Conservation (phyloP, 1,140 invertebrate genomes). For the Drosophila kepulauana region DNA sequence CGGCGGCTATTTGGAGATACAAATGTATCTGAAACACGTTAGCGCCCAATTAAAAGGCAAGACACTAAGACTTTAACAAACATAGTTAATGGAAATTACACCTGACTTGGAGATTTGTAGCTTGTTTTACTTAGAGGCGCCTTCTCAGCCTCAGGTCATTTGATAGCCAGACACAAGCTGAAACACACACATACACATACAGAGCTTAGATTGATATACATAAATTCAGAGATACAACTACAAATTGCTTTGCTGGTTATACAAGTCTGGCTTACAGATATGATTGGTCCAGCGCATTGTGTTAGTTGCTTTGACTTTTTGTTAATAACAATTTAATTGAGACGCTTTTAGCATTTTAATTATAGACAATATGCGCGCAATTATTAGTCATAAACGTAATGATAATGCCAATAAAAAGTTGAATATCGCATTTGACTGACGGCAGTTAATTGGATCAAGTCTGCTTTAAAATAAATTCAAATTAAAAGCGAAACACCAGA, state of each 20-base stretch:
- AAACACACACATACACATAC: neutral
- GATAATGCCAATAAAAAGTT: slow-evolving; percentile 76
- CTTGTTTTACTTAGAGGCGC: slow-evolving; percentile 60
- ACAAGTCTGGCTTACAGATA: slow-evolving; percentile 30
- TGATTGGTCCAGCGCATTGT: slow-evolving; percentile 54
- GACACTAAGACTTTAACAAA: slow-evolving; percentile 68
- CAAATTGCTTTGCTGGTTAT: slow-evolving; percentile 29
- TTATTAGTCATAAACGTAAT: slow-evolving; percentile 81
- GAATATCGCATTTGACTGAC: slow-evolving; percentile 51
- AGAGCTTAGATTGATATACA: slow-evolving; percentile 22
- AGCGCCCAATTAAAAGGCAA: slow-evolving; percentile 79
- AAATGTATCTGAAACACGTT: slow-evolving; percentile 82
- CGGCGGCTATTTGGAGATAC: slow-evolving; percentile 65
- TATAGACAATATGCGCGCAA: slow-evolving; percentile 79
- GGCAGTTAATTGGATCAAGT: slow-evolving; percentile 66
- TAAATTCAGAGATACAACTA: slow-evolving; percentile 21
- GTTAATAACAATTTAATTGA: slow-evolving; percentile 82
- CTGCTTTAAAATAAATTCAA: neutral
- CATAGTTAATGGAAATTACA: slow-evolving; percentile 80
- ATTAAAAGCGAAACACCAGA: neutral
- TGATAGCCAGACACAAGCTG: slow-evolving; percentile 20
- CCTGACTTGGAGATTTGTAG: slow-evolving; percentile 67
- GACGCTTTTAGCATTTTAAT: slow-evolving; percentile 80
- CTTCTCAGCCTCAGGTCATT: slow-evolving; percentile 28
- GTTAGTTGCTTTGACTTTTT: slow-evolving; percentile 68